Base-by-base conservation (phyloP, 2,888 invertebrate species). In the Teleogryllus oceanicus region DNA sequence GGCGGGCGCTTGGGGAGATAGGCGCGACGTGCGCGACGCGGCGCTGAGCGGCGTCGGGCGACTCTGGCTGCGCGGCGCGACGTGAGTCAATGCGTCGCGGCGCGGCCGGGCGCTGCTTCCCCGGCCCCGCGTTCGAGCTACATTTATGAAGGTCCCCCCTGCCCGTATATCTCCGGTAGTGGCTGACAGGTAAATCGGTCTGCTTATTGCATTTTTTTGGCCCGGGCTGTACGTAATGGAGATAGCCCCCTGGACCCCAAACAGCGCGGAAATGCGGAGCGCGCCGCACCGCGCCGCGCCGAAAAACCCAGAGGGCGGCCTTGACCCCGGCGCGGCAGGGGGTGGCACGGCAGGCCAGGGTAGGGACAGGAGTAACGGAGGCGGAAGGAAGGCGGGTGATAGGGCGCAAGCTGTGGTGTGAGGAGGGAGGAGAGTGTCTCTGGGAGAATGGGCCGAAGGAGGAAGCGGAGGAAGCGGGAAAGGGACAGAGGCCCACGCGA, bases 101-200 rank as follows among this genome's bases (percentile, higher is more conserved):
- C 16, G 62, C 62, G 62, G 62, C 16, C 16, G 62, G 62, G n/a
- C 62, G 1, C n/a, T 13, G 62, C n/a, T 13, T 62, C n/a, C 62
- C 16, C n/a, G 62, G n/a, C 16, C 8, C 13, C 16, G 62, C 62
- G 62, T 62, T 62, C 62, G 62, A 62, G 62, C 62, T n/a, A 62
- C 62, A 13, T 62, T 62, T 62, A 62, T 62, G 62, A 0, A 16
- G 62, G 62, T 62, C 62, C 62, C 16, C 62, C 13, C 62, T 62
- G 62, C 16, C n/a, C 62, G 62, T 62, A 62, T 62, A 62, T 62
- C 62, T 62, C 62, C n/a, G 62, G 62, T 62, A 62, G 62, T 62
- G 62, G 62, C 62, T n/a, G 62, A 62, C 62, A 62, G 62, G 62
- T 62, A 62, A 62, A 62, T 62, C 62, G 62, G 62, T 10, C 62